Percentiles rank a stretch among this genome's conserved stretches.
Conservation (phyloP, 2,888 invertebrate species). For the Gari tellinella region DNA sequence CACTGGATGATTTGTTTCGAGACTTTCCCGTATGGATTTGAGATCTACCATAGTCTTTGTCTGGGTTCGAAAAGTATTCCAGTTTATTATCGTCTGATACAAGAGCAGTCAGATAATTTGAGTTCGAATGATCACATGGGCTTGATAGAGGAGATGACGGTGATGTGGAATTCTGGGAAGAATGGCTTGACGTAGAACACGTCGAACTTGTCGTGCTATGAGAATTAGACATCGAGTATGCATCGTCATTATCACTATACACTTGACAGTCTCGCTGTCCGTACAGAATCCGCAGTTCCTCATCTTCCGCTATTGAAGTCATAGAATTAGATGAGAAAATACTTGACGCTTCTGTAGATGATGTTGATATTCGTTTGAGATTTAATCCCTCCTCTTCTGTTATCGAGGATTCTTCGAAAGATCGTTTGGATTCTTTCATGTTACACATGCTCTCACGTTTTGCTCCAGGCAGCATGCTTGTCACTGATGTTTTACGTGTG, state of each 20-base stretch:
- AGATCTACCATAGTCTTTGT: conserved; percentile 22
- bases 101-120: conserved; percentile 53
- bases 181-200: conserved; percentile 45
- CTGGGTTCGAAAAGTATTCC: conserved; percentile 30
- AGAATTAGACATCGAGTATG: conserved; percentile 51
- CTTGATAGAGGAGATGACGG: conserved; percentile 26
- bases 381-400: conserved; percentile 59
- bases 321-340: conserved; percentile 66
- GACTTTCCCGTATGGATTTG: not conserved
- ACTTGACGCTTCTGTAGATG: conserved; percentile 68
- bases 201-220: conserved; percentile 48
- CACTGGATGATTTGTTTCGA: conserved; percentile 16
- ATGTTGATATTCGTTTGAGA: conserved; percentile 64
- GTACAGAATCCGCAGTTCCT: conserved; percentile 47
- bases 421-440: conserved; percentile 60
- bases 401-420: conserved; percentile 58
- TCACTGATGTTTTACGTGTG: conserved; percentile 45
- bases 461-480: conserved; percentile 63
- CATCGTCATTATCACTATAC: conserved; percentile 60
- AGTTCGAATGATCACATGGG: conserved; percentile 29
- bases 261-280: conserved; percentile 47
- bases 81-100: conserved; percentile 60
- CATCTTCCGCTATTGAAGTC: conserved; percentile 66
- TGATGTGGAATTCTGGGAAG: conserved; percentile 49
- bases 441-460: conserved; percentile 61